phyloP scores from a whole-genome alignment of 2,797 vertebrate genomes.

The Iguana delicatissima region DNA sequence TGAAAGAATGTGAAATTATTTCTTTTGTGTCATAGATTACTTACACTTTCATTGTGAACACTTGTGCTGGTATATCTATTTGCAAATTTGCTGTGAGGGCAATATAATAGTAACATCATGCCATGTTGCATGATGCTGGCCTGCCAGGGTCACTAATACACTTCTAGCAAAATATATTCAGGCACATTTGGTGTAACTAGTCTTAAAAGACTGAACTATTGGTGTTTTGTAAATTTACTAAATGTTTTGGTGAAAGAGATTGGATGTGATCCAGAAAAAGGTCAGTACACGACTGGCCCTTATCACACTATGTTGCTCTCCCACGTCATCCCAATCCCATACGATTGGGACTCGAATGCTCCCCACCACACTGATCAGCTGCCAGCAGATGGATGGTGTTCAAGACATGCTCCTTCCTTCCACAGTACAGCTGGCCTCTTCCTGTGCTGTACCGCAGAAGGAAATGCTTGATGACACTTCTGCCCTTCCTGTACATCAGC shows the following conservation, averaged over 20 bases:
- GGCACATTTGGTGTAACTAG: neutral
- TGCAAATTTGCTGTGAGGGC: neutral
- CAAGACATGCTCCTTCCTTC: no score
- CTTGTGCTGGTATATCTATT: neutral
- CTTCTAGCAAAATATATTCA: neutral
- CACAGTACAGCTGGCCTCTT: no score
- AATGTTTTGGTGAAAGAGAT: neutral
- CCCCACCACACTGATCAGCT: no score
- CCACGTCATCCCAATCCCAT: no score
- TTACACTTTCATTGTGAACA: neutral
- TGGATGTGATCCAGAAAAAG: slow-evolving; percentile 6
- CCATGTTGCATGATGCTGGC: neutral
- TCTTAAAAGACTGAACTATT: neutral
- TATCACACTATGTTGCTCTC: no score
- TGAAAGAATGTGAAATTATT: slow-evolving; percentile 1
- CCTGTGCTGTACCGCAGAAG: no score
- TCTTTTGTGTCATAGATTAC: slow-evolving; percentile 30
- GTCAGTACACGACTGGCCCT: neutral
- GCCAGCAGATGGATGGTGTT: no score
- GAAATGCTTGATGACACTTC: no score
- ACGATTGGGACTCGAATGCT: no score
- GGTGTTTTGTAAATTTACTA: neutral
- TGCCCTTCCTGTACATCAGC: no score
- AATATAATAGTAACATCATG: neutral
- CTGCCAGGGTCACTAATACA: neutral